A percentile compares a stretch with the other conserved stretches of the same genome.
These are phyloP conservation scores for Polyodon spathula DNA, from an alignment of 2,113 vertebrate genomes.

Conservation along the genomic window DNA sequence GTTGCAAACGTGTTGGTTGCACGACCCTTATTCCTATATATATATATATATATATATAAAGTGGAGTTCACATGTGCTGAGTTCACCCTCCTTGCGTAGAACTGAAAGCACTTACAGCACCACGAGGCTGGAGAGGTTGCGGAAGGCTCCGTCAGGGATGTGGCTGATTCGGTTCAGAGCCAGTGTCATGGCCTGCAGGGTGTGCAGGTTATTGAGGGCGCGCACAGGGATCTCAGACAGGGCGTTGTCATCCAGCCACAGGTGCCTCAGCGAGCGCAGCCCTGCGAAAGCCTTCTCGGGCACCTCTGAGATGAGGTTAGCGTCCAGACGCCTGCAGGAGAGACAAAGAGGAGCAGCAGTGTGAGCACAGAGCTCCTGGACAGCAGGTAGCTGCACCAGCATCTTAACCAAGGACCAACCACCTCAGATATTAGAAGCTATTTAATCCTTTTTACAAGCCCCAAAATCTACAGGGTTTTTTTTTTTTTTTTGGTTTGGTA, in stretches of 20 bases:
- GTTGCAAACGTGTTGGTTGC: too few species aligned
- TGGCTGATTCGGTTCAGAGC: conserved; percentile 84
- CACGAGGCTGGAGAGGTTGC: conserved; percentile 85
- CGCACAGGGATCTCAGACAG: conserved; percentile 78
- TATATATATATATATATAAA: too few species aligned
- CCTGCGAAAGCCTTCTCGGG: conserved; percentile 75
- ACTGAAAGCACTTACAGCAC: conserved; percentile 95
- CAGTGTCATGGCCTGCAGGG: conserved; percentile 90
- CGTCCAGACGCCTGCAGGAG: conserved; percentile 80
- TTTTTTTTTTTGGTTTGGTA: too few species aligned
- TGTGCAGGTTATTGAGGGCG: conserved; percentile 69
- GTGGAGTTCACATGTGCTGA: too few species aligned
- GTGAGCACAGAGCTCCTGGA: too few species aligned
- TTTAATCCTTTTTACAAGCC: too few species aligned
- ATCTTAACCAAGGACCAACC: neutral
- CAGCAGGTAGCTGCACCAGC: neutral
- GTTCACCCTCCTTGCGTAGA: too few species aligned
- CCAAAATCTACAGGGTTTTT: too few species aligned
- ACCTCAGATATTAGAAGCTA: too few species aligned
- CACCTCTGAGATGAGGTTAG: conserved; percentile 82
- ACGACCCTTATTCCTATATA: too few species aligned
- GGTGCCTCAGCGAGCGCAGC: conserved; percentile 75
- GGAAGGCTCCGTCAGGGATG: conserved; percentile 83
- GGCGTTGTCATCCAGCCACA: conserved; percentile 90
- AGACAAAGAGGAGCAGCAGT: conserved; percentile 9